phyloP scores from a whole-genome alignment of 2,113 vertebrate genomes.

The Piprites chloris region DNA sequence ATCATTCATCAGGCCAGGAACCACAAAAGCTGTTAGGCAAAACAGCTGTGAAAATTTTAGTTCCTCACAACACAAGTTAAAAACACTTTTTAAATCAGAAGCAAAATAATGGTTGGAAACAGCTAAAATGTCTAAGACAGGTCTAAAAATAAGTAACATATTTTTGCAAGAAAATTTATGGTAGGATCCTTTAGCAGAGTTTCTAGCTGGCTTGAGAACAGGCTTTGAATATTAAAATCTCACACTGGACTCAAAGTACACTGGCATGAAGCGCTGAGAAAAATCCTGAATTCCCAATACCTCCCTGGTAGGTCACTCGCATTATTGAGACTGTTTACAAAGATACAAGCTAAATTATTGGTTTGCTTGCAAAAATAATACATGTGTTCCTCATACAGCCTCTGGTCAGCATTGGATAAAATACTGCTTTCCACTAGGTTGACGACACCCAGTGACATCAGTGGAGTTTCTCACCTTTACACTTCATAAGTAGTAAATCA shows the following conservation, averaged over 20 bases:
- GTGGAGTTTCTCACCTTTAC: background rate
- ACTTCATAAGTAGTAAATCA: background rate
- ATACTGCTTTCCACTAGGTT: background rate
- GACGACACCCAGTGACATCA: background rate
- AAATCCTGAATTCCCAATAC: background rate
- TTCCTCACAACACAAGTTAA: background rate
- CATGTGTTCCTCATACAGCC: conserved; percentile 10
- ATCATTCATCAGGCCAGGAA: background rate
- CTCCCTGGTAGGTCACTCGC: background rate
- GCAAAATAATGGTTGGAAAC: background rate
- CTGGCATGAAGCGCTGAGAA: background rate
- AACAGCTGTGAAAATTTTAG: background rate
- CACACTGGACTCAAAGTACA: background rate
- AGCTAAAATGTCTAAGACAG: background rate
- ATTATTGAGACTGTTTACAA: background rate
- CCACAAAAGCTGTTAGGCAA: background rate
- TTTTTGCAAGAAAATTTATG: background rate
- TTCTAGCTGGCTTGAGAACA: background rate
- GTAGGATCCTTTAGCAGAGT: background rate
- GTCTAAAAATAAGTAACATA: background rate
- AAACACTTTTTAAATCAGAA: conserved; percentile 1
- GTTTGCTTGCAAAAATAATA: conserved; percentile 20
- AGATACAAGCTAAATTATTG: background rate
- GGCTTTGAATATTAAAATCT: background rate
- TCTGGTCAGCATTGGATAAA: background rate